Evolutionary conservation across 2,888 invertebrate genomes (phyloP).

Genomic region (Diplazon laetatorius): DNA sequence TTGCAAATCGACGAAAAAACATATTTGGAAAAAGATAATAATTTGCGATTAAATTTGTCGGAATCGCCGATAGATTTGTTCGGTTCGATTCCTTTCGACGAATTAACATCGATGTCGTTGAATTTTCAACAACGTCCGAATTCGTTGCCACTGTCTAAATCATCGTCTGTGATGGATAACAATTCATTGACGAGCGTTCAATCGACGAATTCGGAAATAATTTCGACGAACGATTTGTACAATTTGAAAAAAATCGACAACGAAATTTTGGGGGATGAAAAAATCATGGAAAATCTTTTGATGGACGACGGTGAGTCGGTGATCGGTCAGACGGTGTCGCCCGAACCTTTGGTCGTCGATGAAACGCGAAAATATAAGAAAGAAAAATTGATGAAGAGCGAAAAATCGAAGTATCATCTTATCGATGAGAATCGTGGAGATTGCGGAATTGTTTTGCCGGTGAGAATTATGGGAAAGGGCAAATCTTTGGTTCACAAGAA

Average conservation of each 20-base stretch:
- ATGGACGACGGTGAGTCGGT: constrained; percentile 68
- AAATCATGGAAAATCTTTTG: constrained; percentile 74
- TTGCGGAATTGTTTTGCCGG: constrained; percentile 72
- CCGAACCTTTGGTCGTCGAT: constrained; percentile 76
- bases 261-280: too few species aligned
- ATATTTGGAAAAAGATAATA: too few species aligned
- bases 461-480: constrained; percentile 75
- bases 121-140: constrained; percentile 75
- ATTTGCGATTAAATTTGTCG: constrained; percentile 69
- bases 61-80: constrained; percentile 77
- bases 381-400: constrained; percentile 68
- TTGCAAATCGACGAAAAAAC: too few species aligned
- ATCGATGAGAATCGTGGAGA: constrained; percentile 83
- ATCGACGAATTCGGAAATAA: constrained; percentile 62
- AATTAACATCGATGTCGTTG: constrained; percentile 75
- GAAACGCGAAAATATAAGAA: constrained; percentile 78
- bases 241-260: too few species aligned
- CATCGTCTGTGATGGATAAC: constrained; percentile 74
- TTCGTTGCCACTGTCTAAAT: constrained; percentile 76
- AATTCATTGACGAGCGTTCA: constrained; percentile 68
- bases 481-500: constrained; percentile 74
- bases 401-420: constrained; percentile 83
- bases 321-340: constrained; percentile 75
- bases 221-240: constrained; percentile 61
- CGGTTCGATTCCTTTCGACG: constrained; percentile 80